Evolutionary conservation across 2,888 invertebrate genomes (phyloP), one percentile per base, ranked within the genome.

Genomic region (Drosophila yooni): DNA sequence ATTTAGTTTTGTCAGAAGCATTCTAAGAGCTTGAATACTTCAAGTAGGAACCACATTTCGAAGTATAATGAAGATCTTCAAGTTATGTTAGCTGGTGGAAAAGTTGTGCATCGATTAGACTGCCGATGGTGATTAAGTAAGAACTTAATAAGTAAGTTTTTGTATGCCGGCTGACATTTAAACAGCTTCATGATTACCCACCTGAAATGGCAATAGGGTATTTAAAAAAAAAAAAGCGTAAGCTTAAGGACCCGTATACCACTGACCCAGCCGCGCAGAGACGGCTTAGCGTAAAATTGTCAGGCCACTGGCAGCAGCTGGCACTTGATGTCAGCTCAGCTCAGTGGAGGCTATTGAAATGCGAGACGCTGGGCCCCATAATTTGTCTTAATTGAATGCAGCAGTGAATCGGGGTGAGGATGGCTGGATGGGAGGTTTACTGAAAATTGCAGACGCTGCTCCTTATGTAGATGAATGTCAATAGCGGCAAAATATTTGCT

Each of bases 401-500:
- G 59, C 36, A 50, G 56, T 40, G 66, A 48, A 33, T 51, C 31
- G 33, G 38, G 13, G 8, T 6, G 56, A 3, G 36, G 36, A 18
- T 27, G 18, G 15, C 8, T 18, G 0, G 25, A 11, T 2, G 57
- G 40, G 38, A 18, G 21, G 10, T 25, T 21, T 6, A 54, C 15
- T 40, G 29, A 40, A 40, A 57, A 57, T 57, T 57, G 57, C 57
- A 57, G 57, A 36, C 64, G 58, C 63, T 70, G 67, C 77, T 65
- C 66, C 68, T 65, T 72, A 70, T 89, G 82, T 60, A 81, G 86
- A 79, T 90, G 90, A 87, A 90, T 87, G 89, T 87, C 87, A 87
- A 87, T 87, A 87, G 79, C 83, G 87, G 87, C 76, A 90, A 90
- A 90, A 87, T 87, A 90, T 87, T 87, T 87, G 89, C 84, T 73